phyloP scores from a whole-genome alignment of 2,113 vertebrate genomes.

The Leiothrix lutea region DNA sequence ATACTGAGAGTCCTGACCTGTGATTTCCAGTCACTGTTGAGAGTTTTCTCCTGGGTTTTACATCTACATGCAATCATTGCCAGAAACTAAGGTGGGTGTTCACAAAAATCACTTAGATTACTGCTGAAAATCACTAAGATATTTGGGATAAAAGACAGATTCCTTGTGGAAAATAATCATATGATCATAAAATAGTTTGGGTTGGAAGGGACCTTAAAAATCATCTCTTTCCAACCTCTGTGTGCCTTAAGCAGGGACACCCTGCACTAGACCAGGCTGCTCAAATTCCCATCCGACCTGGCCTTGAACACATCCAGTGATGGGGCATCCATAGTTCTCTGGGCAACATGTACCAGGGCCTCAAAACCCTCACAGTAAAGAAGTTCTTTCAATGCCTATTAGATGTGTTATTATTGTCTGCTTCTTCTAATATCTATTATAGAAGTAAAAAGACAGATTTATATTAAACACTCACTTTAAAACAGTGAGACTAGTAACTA shows the following conservation, averaged over 20 bases:
- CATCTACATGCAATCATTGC: not conserved
- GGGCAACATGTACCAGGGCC: not conserved
- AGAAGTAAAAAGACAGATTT: conserved; percentile 13
- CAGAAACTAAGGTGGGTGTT: not conserved
- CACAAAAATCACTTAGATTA: not conserved
- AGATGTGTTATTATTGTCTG: not conserved
- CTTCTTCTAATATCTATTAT: not conserved
- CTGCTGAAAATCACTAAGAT: not conserved
- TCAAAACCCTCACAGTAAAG: not conserved
- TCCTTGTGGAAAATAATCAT: not conserved
- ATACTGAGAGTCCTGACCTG: not conserved
- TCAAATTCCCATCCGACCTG: not conserved
- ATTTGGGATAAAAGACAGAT: not conserved
- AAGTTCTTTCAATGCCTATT: not conserved
- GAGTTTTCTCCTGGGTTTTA: not conserved
- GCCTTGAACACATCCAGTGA: not conserved
- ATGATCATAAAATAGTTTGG: not conserved
- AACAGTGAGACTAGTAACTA: not conserved
- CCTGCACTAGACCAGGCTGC: not conserved
- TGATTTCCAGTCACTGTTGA: not conserved
- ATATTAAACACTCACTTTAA: conserved; percentile 1
- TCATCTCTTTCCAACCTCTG: not conserved
- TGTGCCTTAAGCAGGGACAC: not conserved
- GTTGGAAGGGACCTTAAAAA: not conserved
- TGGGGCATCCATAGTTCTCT: not conserved